These are phyloP conservation scores for Drosophila differens DNA, from an alignment of 2,888 invertebrate species.

Conservation along the genomic window DNA sequence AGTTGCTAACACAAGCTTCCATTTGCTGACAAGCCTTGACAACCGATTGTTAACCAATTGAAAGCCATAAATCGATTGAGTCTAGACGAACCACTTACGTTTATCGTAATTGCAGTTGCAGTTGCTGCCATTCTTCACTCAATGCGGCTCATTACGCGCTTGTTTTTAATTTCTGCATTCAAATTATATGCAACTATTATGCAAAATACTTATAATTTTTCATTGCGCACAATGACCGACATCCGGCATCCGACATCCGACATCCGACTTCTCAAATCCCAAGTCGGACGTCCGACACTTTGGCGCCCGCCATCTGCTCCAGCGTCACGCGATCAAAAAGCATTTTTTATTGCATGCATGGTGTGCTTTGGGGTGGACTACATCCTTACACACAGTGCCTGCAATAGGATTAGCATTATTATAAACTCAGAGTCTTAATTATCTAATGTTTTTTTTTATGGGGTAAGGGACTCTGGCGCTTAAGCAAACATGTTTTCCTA, in stretches of 20 bases:
- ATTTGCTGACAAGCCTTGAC: conserved; percentile 57
- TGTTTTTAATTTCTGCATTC: conserved; percentile 5
- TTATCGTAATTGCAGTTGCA: neutral
- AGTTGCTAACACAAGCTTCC: conserved; percentile 65
- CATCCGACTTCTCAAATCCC: conserved; percentile 2
- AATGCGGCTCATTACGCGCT: conserved; percentile 33
- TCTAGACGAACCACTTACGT: conserved; percentile 7
- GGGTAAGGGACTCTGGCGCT: neutral
- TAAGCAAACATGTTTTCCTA: neutral
- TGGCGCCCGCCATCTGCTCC: conserved; percentile 23
- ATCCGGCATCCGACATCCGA: conserved; percentile 30
- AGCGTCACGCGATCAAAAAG: conserved; percentile 72
- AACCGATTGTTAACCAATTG: conserved; percentile 71
- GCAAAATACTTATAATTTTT: conserved; percentile 53
- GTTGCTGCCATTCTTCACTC: neutral
- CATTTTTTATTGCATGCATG: conserved; percentile 63
- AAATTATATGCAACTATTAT: conserved; percentile 28
- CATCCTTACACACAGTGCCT: neutral
- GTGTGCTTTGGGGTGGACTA: neutral
- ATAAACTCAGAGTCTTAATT: neutral
- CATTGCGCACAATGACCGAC: conserved; percentile 63
- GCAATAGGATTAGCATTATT: neutral
- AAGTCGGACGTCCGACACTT: conserved; percentile 36
- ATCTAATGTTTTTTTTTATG: neutral
- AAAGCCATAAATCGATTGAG: conserved; percentile 67